Conservation (phyloP, 2,888 invertebrate genomes). For the Cephus nigrinus region DNA sequence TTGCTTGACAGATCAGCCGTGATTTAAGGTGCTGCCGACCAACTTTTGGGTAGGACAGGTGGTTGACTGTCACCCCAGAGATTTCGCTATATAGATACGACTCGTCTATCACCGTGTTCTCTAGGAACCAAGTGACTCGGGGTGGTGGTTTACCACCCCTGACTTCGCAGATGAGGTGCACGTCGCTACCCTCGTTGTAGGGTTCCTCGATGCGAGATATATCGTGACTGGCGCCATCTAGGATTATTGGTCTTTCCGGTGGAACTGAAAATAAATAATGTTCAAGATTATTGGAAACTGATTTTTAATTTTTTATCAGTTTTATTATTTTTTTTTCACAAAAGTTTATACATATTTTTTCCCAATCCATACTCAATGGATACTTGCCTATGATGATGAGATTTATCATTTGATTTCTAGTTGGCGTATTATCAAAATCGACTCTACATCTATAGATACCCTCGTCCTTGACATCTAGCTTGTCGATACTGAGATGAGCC, state of each 20-base stretch:
- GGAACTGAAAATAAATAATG: constrained; percentile 72
- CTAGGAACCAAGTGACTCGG: constrained; percentile 85
- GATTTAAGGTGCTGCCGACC: constrained; percentile 86
- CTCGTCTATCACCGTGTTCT: constrained; percentile 86
- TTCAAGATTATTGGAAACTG: background rate
- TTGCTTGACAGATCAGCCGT: constrained; percentile 87
- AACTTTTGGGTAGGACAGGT: constrained; percentile 82
- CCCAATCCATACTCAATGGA: background rate
- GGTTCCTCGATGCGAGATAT: constrained; percentile 81
- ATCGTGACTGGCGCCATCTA: constrained; percentile 78
- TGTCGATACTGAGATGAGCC: constrained; percentile 70
- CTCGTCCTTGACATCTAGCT: constrained; percentile 65
- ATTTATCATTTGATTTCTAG: constrained; percentile 68
- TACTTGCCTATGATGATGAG: constrained; percentile 69
- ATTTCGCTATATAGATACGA: constrained; percentile 76
- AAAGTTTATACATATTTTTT: background rate
- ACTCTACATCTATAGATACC: constrained; percentile 69
- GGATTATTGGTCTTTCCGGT: constrained; percentile 84
- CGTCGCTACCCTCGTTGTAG: constrained; percentile 87
- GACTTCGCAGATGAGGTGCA: constrained; percentile 85
- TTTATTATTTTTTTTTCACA: background rate
- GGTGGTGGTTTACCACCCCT: constrained; percentile 86
- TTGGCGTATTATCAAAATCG: constrained; percentile 70
- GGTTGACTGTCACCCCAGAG: constrained; percentile 81
- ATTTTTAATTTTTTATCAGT: background rate